Percentiles rank a stretch among this genome's conserved stretches.
Evolutionary conservation across 2,113 vertebrate genomes (phyloP).

Genomic region (Pycnonotus jocosus): DNA sequence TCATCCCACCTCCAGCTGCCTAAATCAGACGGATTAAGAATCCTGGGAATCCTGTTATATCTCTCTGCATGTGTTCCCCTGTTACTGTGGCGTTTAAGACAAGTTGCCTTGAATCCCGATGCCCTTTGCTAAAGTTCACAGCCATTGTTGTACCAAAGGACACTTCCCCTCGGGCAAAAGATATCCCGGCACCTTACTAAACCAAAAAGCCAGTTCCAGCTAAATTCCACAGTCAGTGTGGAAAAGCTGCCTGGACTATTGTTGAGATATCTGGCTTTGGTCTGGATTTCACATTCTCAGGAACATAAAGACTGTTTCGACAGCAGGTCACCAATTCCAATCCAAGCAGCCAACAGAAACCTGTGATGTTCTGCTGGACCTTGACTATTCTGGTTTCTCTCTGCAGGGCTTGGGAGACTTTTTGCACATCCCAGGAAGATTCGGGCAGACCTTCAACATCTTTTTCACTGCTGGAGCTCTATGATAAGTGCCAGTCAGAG

Average conservation of each 20-base stretch:
- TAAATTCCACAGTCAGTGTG: background rate
- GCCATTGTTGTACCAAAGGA: background rate
- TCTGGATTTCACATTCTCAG: background rate
- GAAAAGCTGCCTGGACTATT: background rate
- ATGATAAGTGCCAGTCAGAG: conserved; percentile 1
- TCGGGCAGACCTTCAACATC: background rate
- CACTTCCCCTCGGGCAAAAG: background rate
- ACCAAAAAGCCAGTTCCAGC: background rate
- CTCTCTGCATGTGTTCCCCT: background rate
- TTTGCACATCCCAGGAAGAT: conserved; percentile 31
- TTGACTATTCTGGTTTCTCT: background rate
- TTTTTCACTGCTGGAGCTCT: conserved; percentile 47
- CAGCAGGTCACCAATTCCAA: background rate
- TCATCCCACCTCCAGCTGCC: background rate
- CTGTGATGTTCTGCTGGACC: background rate
- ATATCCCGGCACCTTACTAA: background rate
- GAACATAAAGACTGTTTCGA: background rate
- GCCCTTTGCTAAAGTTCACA: background rate
- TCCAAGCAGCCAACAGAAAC: background rate
- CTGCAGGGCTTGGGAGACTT: conserved; percentile 59
- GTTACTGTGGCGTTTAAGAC: background rate
- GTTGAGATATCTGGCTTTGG: background rate
- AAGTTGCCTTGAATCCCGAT: background rate
- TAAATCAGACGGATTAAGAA: background rate
- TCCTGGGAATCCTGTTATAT: background rate